These are phyloP conservation scores for Chaetophractus vellerosus DNA, from an alignment of 2,797 vertebrate genomes.

Conservation along the genomic window DNA sequence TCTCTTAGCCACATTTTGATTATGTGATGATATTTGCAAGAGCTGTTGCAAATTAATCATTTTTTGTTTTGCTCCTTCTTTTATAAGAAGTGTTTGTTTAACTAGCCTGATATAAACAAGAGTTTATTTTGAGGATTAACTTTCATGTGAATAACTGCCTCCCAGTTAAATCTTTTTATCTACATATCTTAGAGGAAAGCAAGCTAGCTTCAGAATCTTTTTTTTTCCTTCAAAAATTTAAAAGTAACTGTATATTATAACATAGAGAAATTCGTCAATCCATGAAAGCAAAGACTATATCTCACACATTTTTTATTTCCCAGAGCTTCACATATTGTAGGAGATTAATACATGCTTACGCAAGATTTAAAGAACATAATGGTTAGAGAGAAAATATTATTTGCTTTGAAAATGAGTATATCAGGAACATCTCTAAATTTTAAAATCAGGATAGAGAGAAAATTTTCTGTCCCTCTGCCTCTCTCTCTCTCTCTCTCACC, in stretches of 20 bases:
- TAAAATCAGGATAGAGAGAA: neutral
- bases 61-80: constrained; percentile 41
- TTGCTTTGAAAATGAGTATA: neutral
- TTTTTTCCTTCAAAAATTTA: constrained; percentile 14
- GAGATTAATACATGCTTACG: neutral
- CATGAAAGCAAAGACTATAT: neutral
- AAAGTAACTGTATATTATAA: constrained; percentile 5
- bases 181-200: constrained; percentile 25
- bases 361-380: neutral
- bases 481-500: neutral
- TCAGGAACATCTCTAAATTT: neutral
- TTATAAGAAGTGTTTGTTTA: constrained; percentile 62
- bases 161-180: constrained; percentile 50
- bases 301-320: neutral
- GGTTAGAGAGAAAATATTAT: neutral
- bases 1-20: constrained; percentile 36
- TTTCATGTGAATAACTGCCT: constrained; percentile 54
- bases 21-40: constrained; percentile 25
- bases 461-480: neutral
- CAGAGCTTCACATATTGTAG: neutral
- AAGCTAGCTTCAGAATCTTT: constrained; percentile 8
- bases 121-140: constrained; percentile 68
- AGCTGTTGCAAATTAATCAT: constrained; percentile 1
- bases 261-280: constrained; percentile 36
- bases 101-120: constrained; percentile 23